A percentile compares a stretch with the other conserved stretches of the same genome.
Conservation (phyloP, 2,888 invertebrate species). For the Galeruca laticollis region DNA sequence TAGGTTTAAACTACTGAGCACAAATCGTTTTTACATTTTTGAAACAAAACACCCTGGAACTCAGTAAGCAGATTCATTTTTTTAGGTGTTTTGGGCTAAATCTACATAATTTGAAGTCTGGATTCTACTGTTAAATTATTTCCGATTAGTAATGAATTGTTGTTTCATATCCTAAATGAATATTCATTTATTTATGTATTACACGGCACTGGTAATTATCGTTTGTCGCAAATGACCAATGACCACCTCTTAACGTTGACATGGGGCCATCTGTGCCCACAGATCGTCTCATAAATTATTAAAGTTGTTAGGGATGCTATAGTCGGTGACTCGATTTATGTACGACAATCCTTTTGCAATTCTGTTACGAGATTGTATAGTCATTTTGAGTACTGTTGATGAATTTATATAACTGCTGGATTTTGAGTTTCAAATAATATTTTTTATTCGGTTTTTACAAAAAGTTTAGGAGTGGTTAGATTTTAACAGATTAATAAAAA, state of each 20-base stretch:
- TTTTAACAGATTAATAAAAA: too few species aligned
- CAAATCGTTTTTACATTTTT: too few species aligned
- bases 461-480: too few species aligned
- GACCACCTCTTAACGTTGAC: constrained; percentile 59
- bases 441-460: too few species aligned
- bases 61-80: too few species aligned
- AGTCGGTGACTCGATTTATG: constrained; percentile 40
- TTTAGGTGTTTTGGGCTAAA: too few species aligned
- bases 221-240: constrained; percentile 60
- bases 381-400: neutral
- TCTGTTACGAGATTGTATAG: constrained; percentile 7
- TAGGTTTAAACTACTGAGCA: too few species aligned
- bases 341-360: constrained; percentile 35
- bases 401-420: neutral
- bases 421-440: neutral
- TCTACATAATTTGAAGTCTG: too few species aligned
- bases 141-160: too few species aligned
- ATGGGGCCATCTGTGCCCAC: constrained; percentile 59
- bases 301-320: constrained; percentile 44
- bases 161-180: neutral
- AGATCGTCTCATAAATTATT: constrained; percentile 56
- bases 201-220: constrained; percentile 51
- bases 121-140: too few species aligned
- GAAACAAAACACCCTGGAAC: too few species aligned
- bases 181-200: constrained; percentile 1